Evolutionary conservation across 35 echinoderm and acorn worm genomes (phyloP).

Genomic region (Apostichopus parvimensis): DNA sequence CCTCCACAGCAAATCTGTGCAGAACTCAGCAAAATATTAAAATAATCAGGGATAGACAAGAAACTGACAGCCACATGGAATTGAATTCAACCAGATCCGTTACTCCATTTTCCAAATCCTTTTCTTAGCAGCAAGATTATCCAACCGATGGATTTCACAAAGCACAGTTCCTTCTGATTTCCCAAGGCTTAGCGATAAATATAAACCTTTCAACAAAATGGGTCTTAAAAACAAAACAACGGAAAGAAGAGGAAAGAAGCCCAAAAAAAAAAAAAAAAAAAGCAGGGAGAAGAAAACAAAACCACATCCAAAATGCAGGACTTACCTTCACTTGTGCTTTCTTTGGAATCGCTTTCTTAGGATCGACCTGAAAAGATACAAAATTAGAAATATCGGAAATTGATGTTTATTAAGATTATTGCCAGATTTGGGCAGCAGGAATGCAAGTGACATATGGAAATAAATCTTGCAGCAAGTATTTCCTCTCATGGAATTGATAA

Average conservation of each 20-base stretch:
- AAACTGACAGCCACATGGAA: too few species aligned
- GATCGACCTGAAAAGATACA: conserved; percentile 36
- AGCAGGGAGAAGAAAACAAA: neutral
- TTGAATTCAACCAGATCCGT: neutral
- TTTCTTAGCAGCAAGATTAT: neutral
- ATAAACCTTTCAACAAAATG: conserved; percentile 36
- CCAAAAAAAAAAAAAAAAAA: neutral
- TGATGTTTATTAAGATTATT: neutral
- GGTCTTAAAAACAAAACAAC: neutral
- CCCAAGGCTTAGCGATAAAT: conserved; percentile 44
- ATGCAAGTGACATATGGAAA: neutral
- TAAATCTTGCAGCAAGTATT: neutral
- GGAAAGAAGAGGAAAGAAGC: neutral
- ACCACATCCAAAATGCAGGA: too few species aligned
- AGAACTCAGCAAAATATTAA: too few species aligned
- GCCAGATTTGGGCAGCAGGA: neutral
- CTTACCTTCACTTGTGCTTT: conserved; percentile 55
- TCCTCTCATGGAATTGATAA: neutral
- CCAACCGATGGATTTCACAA: neutral
- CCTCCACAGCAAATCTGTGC: too few species aligned
- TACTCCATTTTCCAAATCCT: neutral
- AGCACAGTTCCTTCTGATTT: conserved; percentile 29
- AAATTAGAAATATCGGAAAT: neutral
- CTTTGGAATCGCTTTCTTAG: conserved; percentile 58
- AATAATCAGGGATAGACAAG: too few species aligned